A percentile compares a stretch with the other conserved stretches of the same genome.
These are phyloP conservation scores for Zenarchopterus dispar DNA, from an alignment of 2,797 vertebrate species.

Conservation along the genomic window DNA sequence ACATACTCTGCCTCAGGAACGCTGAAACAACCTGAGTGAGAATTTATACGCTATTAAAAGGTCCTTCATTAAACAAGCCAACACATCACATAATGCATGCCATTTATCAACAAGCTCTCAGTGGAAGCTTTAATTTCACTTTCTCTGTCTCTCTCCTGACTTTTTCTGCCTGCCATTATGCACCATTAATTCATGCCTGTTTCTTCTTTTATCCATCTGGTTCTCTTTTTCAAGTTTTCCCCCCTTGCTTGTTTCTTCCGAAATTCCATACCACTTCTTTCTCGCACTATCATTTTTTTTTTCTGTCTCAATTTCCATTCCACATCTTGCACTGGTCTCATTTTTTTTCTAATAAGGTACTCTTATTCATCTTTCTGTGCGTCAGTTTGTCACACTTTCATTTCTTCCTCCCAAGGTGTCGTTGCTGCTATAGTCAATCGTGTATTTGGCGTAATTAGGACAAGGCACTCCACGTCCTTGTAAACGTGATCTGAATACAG, in stretches of 20 bases:
- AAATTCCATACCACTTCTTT: conserved; percentile 28
- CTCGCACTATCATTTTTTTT: conserved; percentile 28
- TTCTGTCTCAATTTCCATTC: conserved; percentile 37
- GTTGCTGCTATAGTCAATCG: conserved; percentile 56
- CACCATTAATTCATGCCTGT: conserved; percentile 49
- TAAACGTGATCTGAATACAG: conserved; percentile 68
- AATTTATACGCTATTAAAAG: conserved; percentile 72
- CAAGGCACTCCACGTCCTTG: conserved; percentile 53
- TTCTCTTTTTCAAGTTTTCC: conserved; percentile 56
- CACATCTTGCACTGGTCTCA: conserved; percentile 20
- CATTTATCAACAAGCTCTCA: conserved; percentile 66
- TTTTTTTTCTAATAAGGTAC: conserved; percentile 12
- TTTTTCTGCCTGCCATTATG: conserved; percentile 38
- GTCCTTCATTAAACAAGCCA: conserved; percentile 66
- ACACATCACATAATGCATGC: conserved; percentile 62
- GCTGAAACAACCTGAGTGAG: conserved; percentile 54
- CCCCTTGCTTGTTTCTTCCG: conserved; percentile 34
- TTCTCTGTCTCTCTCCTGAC: conserved; percentile 36
- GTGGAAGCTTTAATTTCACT: conserved; percentile 51
- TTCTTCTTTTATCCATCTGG: conserved; percentile 60
- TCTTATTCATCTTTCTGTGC: conserved; percentile 10
- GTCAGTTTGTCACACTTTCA: conserved; percentile 28
- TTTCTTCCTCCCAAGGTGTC: conserved; percentile 41
- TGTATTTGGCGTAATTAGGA: conserved; percentile 74
- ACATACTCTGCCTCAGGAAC: conserved; percentile 42